Percentiles rank a stretch among this genome's conserved stretches.
Evolutionary conservation across 2,888 invertebrate species (phyloP).

Genomic region (Caenorhabditis auriculariae): DNA sequence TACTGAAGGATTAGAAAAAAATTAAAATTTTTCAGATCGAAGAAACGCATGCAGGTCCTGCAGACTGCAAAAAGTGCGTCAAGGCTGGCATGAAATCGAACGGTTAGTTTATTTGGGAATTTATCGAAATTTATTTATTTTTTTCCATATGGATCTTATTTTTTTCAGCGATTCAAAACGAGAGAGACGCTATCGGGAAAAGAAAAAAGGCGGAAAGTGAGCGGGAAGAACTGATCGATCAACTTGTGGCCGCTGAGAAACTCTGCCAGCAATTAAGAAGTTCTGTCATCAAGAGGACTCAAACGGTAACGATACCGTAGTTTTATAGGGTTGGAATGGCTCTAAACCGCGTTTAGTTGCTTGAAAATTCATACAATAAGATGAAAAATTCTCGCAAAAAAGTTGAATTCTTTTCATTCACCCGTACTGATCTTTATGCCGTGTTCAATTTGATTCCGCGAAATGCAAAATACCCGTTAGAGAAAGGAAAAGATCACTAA

Average conservation of each 20-base stretch:
- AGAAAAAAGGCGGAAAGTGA: slow-evolving; percentile 38
- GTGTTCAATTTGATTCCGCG: too few species aligned
- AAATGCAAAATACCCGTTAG: too few species aligned
- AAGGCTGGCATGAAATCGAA: slow-evolving; percentile 54
- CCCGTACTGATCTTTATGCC: too few species aligned
- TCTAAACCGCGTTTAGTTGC: too few species aligned
- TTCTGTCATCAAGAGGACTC: slow-evolving; percentile 56
- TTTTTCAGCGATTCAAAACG: slow-evolving; percentile 53
- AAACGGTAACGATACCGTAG: too few species aligned
- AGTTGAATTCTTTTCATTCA: too few species aligned
- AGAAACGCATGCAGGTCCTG: slow-evolving; percentile 56
- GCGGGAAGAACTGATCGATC: slow-evolving; percentile 35
- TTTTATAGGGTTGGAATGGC: too few species aligned
- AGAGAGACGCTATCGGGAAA: slow-evolving; percentile 55
- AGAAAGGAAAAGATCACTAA: too few species aligned
- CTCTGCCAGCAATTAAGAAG: slow-evolving; percentile 51
- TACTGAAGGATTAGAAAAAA: background rate
- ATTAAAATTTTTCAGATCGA: slow-evolving; percentile 40
- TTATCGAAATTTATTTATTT: background rate
- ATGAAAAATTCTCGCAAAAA: too few species aligned
- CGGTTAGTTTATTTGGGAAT: slow-evolving; percentile 15
- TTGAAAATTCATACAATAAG: too few species aligned
- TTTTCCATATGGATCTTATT: background rate
- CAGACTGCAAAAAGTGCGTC: slow-evolving; percentile 47
- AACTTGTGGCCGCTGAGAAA: slow-evolving; percentile 41